A percentile compares a stretch with the other conserved stretches of the same genome.
Evolutionary conservation across 2,888 invertebrate genomes (phyloP).

Genomic region (Lamellibrachia columna): DNA sequence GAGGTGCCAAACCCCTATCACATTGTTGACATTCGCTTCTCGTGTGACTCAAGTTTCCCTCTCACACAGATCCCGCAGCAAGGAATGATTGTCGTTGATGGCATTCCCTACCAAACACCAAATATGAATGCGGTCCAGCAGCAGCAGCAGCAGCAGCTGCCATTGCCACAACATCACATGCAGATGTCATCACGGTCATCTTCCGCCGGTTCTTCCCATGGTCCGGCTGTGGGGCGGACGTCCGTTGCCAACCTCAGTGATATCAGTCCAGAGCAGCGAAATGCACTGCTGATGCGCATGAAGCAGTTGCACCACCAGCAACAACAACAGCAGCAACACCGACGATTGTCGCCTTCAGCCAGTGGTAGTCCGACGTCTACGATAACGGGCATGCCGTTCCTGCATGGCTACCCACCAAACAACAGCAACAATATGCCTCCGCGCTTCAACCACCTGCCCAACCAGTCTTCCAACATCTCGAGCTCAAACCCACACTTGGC

Average conservation of each 20-base stretch:
- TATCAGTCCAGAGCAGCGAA: conserved; percentile 26
- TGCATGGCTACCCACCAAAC: conserved; percentile 23
- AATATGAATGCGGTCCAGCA: not conserved
- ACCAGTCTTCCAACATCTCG: conserved; percentile 38
- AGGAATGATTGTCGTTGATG: conserved; percentile 51
- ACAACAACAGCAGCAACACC: conserved; percentile 31
- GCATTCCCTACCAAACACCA: conserved; percentile 40
- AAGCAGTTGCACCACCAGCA: conserved; percentile 31
- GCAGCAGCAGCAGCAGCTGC: conserved; percentile 42
- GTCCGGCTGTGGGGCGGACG: not conserved
- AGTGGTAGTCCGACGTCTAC: conserved; percentile 21
- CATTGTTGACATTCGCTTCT: conserved; percentile 55
- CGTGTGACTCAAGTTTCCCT: conserved; percentile 38
- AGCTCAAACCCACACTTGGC: conserved; percentile 33
- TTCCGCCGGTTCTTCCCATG: conserved; percentile 23
- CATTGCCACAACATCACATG: conserved; percentile 63
- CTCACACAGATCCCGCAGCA: conserved; percentile 39
- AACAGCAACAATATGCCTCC: conserved; percentile 11
- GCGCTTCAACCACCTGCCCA: conserved; percentile 31
- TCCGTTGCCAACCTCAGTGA: conserved; percentile 21
- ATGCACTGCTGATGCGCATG: conserved; percentile 22
- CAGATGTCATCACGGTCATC: conserved; percentile 52
- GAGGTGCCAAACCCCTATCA: conserved; percentile 63
- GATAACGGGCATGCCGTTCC: not conserved
- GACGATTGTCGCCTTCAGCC: conserved; percentile 30